phyloP scores from a whole-genome alignment of 2,797 vertebrate species.

The Myripristis jacobus region DNA sequence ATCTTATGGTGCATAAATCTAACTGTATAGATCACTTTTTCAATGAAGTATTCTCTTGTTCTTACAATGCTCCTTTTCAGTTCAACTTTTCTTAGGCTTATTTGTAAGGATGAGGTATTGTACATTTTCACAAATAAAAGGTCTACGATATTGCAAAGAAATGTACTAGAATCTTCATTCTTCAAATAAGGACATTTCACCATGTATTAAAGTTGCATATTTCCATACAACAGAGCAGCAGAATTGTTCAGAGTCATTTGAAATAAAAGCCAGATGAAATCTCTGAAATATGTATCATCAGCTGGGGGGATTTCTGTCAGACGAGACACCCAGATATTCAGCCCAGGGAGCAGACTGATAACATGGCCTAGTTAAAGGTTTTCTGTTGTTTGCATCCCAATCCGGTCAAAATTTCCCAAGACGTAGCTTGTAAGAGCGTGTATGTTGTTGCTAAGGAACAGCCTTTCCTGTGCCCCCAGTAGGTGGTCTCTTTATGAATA shows the following conservation, averaged over 20 bases:
- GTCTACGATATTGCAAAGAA: slow-evolving; percentile 55
- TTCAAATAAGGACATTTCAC: background rate
- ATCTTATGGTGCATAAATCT: slow-evolving; percentile 37
- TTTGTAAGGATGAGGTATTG: slow-evolving; percentile 72
- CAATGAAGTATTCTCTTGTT: slow-evolving; percentile 41
- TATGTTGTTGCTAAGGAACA: slow-evolving; percentile 86
- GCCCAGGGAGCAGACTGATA: slow-evolving; percentile 72
- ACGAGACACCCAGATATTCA: slow-evolving; percentile 60
- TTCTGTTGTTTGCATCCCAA: slow-evolving; percentile 80
- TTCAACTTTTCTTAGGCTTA: slow-evolving; percentile 63
- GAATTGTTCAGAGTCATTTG: slow-evolving; percentile 25
- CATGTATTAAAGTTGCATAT: slow-evolving; percentile 19
- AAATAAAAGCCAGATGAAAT: slow-evolving; percentile 32
- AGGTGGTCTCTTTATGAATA: slow-evolving; percentile 84
- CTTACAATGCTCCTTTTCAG: slow-evolving; percentile 50
- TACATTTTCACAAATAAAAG: slow-evolving; percentile 77
- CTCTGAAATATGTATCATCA: slow-evolving; percentile 56
- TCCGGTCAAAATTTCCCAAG: slow-evolving; percentile 81
- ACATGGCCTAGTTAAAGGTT: slow-evolving; percentile 79
- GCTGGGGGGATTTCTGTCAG: slow-evolving; percentile 60
- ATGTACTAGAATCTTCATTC: background rate
- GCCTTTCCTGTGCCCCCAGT: slow-evolving; percentile 72
- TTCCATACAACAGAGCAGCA: slow-evolving; percentile 5
- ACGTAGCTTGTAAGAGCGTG: slow-evolving; percentile 76
- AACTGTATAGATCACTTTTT: slow-evolving; percentile 43